These are phyloP conservation scores for Maniola jurtina DNA, from an alignment of 1,140 invertebrate genomes.

Conservation along the genomic window DNA sequence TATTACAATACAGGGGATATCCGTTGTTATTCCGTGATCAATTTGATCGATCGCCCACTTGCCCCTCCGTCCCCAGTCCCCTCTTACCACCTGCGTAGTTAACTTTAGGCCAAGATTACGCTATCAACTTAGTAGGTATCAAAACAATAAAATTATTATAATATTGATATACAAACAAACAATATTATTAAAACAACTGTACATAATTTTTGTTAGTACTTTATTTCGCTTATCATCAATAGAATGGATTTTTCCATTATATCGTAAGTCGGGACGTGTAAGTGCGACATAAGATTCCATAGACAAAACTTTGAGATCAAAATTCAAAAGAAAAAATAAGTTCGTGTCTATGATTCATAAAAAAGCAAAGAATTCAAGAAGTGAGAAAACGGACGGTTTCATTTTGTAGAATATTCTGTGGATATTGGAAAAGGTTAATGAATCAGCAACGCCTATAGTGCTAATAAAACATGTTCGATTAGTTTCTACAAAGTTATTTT, in stretches of 20 bases:
- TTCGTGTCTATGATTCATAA: conserved; percentile 44
- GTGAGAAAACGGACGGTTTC: conserved; percentile 59
- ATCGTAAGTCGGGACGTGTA: neutral
- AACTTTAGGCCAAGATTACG: neutral
- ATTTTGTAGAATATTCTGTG: conserved; percentile 71
- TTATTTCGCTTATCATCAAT: no score
- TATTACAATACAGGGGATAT: neutral
- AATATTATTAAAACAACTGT: neutral
- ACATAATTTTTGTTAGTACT: no score
- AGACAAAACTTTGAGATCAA: conserved; percentile 28
- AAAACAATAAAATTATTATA: neutral
- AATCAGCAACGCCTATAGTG: conserved; percentile 64
- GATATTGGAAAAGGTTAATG: conserved; percentile 59
- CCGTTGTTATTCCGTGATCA: conserved; percentile 10
- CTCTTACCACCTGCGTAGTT: neutral
- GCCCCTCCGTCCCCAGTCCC: neutral
- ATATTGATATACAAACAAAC: neutral
- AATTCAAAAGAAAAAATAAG: conserved; percentile 20
- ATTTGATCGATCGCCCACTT: neutral
- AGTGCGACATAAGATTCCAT: conserved; percentile 6
- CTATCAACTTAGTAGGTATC: neutral
- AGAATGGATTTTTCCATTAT: no score
- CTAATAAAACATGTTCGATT: conserved; percentile 70
- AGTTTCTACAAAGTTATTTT: conserved; percentile 63
- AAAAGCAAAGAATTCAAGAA: conserved; percentile 58